Evolutionary conservation across 2,113 vertebrate genomes (phyloP).

Genomic region (Mastomys coucha): DNA sequence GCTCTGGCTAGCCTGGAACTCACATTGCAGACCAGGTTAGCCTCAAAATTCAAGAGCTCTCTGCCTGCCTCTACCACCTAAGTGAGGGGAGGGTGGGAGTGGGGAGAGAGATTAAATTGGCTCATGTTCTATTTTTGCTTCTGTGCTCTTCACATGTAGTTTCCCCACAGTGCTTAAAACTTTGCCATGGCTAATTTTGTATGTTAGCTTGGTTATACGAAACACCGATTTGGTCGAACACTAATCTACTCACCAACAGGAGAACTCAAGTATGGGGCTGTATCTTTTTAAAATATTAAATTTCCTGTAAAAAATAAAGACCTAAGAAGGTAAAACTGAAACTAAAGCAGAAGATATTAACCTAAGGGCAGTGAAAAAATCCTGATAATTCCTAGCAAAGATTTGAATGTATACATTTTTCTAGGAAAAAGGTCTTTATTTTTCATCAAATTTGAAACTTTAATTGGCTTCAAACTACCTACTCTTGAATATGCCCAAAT

Average conservation of each 20-base stretch:
- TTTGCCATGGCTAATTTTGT: not conserved
- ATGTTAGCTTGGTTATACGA: constrained; percentile 8
- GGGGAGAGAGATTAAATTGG: not conserved
- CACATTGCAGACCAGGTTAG: not conserved
- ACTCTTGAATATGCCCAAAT: not conserved
- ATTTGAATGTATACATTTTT: constrained; percentile 41
- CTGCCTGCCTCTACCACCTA: not conserved
- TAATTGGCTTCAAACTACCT: constrained; percentile 43
- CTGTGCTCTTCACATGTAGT: constrained; percentile 25
- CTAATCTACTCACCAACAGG: constrained; percentile 11
- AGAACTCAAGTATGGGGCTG: constrained; percentile 35
- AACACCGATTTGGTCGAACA: constrained; percentile 45
- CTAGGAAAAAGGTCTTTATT: not conserved
- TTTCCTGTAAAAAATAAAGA: not conserved
- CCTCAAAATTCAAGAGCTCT: not conserved
- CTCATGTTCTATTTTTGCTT: not conserved
- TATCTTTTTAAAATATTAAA: constrained; percentile 55
- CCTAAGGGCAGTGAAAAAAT: constrained; percentile 54
- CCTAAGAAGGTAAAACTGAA: constrained; percentile 57
- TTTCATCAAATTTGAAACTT: constrained; percentile 46
- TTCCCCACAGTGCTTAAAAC: not conserved
- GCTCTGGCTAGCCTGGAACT: not conserved
- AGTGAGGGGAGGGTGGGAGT: not conserved
- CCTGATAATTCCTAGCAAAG: constrained; percentile 38
- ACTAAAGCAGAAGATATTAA: constrained; percentile 34